Evolutionary conservation across 2,113 vertebrate species (phyloP), one percentile per base, ranked within the genome.

Genomic region (Motacilla tschutschensis): DNA sequence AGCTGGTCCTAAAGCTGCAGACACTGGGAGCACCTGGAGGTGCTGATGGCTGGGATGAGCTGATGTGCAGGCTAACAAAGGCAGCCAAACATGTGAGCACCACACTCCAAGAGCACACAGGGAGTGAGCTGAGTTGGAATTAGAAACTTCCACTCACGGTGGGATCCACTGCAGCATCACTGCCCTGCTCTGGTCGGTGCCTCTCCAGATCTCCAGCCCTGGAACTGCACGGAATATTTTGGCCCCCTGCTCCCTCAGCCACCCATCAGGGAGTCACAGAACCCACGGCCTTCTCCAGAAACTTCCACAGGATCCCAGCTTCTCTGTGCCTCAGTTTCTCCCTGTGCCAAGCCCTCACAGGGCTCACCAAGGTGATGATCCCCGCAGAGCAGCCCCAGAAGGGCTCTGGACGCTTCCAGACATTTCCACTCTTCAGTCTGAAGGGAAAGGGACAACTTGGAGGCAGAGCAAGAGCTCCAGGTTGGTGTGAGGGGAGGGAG

Each of bases 121-220:
- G 12, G 67, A 69, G n/a, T 5, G 10, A 75, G 46, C 26, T 5
- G n/a, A 71, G 58, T 54, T 24, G 54, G 44, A 50, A 53, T 20
- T 6, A 21, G 8, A 5, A 25, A 25, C 24, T 21, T 16, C 31
- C 14, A 65, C 12, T 8, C 0, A 0, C 11, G 31, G 54, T 2
- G 25, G 67, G 78, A 51, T 59, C 53, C 43, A 14, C 0, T 7
- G 28, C 74, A 57, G 47, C 38, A 2, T 1, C 5, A 5, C 85
- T 3, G n/a, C 58, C 43, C 54, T 35, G 84, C 62, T 63, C 12
- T 4, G 31, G 5, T 8, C 55, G 40, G 33, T 8, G 64, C 31
- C 60, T 44, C 58, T 44, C 63, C 54, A 60, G 5, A 29, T 1
- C 69, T 64, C 59, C 75, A 55, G 16, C 50, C 66, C 31, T 4